Base-by-base conservation (phyloP, 2,797 vertebrate species). In the Hyperoplus immaculatus region DNA sequence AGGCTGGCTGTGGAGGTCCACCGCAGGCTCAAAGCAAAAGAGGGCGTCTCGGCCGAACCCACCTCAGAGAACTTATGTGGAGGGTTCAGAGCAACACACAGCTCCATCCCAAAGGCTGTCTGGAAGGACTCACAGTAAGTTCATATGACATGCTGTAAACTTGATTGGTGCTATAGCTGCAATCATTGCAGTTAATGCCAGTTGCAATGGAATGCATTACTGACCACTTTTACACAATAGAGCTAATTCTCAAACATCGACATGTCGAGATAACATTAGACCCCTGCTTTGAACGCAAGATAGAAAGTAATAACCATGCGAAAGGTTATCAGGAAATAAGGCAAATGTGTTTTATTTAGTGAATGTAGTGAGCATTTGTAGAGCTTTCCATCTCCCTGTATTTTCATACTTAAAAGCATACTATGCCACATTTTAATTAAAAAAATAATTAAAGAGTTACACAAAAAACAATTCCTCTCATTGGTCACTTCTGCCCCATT, bases 41-140 rank as follows among this genome's bases (percentile, higher is more conserved):
- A 96, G 70, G 96, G 95, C 0, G 96, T 96, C 65, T 96, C 96
- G 6, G 96, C 96, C 1, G 96, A 96, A 54, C 96, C 96, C 61
- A 95, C 95, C 3, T 95, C 95, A 0, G 89, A 92, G 3, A 89
- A 94, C 73, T 95, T 95, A 81, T 94, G 89, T 38, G 84, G 78
- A 18, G 87, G 87, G 5, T 81, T 88, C 50, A 91, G 75, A 50
- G 78, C 63, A 51, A 79, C 88, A 47, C 82, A 90, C 18, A 46
- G 63, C 36, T 92, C 92, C 7, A 66, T 70, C 3, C 85, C 90
- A 42, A 93, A 90, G 81, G 68, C 85, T 2, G 58, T 94, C n/a
- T 88, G 78, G 68, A 96, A 96, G 86, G 89, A 94, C 77, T 94
- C 95, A 15, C 79, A 85, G 94, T 95, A 82, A 93, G 93, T 92